Conservation (phyloP, 2,888 invertebrate genomes). For the Hydrotaea diabolus region DNA sequence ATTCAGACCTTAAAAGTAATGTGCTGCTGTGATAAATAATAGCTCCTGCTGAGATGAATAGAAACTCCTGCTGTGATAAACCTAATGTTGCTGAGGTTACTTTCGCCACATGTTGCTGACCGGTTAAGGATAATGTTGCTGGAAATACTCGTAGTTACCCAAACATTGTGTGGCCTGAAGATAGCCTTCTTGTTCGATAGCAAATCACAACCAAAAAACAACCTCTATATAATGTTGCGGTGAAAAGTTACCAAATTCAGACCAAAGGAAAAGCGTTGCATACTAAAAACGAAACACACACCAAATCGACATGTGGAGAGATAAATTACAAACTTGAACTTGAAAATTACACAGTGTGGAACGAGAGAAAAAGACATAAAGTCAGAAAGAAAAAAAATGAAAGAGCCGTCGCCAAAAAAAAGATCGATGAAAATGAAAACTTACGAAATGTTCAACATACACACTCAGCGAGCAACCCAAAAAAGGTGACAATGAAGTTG, state of each 20-base stretch:
- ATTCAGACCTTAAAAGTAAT: no score
- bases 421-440: constrained; percentile 36
- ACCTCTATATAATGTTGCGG: neutral
- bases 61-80: no score
- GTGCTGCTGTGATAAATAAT: no score
- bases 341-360: constrained; percentile 48
- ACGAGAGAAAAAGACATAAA: constrained; percentile 19
- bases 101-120: no score
- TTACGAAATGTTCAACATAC: constrained; percentile 25
- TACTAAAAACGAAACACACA: neutral
- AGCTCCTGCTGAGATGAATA: no score
- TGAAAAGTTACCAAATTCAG: constrained; percentile 24
- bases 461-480: constrained; percentile 3
- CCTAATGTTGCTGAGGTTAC: no score
- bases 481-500: constrained; percentile 61
- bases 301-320: constrained; percentile 56
- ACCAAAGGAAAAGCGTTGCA: constrained; percentile 5
- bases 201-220: neutral
- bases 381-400: constrained; percentile 36
- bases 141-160: no score
- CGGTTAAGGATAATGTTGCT: no score
- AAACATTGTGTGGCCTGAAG: no score
- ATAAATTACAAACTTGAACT: constrained; percentile 68
- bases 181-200: no score
- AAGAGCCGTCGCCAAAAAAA: no score